Evolutionary conservation across 2,113 vertebrate genomes (phyloP).

Genomic region (Ranitomeya variabilis): DNA sequence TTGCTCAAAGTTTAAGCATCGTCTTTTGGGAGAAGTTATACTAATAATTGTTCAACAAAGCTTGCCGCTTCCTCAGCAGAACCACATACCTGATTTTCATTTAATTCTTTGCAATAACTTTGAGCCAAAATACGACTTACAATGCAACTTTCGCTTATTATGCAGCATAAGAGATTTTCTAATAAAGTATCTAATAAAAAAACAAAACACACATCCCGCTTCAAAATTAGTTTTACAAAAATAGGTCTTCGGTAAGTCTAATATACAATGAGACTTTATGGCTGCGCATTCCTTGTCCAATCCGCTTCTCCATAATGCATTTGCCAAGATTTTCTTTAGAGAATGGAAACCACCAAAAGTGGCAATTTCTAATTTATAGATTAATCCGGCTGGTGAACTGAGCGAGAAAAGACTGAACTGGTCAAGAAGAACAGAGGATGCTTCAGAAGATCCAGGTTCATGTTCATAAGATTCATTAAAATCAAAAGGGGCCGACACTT

Average conservation of each 20-base stretch:
- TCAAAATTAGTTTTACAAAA: not conserved
- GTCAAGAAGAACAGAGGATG: not conserved
- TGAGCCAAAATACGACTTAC: conserved; percentile 21
- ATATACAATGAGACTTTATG: not conserved
- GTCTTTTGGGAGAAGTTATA: conserved; percentile 43
- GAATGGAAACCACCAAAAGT: not conserved
- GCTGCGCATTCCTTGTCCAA: not conserved
- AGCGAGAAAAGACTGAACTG: not conserved
- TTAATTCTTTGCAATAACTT: conserved; percentile 40
- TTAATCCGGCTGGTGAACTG: not conserved
- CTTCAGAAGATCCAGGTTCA: not conserved
- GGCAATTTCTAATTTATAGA: not conserved
- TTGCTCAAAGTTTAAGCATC: conserved; percentile 16
- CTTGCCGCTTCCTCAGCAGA: conserved; percentile 31
- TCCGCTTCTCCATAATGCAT: not conserved
- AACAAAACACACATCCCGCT: not conserved
- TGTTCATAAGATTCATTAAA: not conserved
- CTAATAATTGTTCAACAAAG: conserved; percentile 34
- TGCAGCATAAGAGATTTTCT: not conserved
- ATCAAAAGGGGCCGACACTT: not conserved
- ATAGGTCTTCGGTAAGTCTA: not conserved
- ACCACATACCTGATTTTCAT: conserved; percentile 22
- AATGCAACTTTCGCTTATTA: conserved; percentile 25
- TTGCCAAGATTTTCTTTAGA: not conserved
- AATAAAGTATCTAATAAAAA: not conserved